These are phyloP conservation scores for Cercopithecus hamlyni DNA, from an alignment of 2,797 vertebrate species.

Conservation along the genomic window DNA sequence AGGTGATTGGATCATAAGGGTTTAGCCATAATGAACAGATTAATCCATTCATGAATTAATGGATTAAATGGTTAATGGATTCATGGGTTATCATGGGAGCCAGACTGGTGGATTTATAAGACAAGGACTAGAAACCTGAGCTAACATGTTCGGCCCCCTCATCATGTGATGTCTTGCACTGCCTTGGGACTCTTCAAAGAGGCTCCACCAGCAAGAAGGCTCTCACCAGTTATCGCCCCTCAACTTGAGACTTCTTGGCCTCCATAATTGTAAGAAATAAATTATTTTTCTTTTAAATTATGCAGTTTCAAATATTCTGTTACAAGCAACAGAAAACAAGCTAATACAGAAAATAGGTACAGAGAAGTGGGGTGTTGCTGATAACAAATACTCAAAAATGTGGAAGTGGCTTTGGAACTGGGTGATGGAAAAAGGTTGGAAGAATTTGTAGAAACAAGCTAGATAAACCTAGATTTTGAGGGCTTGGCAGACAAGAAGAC, in stretches of 20 bases:
- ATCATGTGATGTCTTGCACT: neutral
- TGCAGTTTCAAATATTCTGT: neutral
- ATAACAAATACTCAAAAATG: neutral
- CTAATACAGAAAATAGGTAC: neutral
- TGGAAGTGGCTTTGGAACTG: neutral
- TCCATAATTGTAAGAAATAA: neutral
- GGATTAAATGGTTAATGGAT: neutral
- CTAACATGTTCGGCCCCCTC: neutral
- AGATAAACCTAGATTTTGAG: neutral
- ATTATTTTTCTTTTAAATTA: neutral
- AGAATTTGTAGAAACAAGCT: neutral
- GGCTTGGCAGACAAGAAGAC: neutral
- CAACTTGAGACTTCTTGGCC: neutral
- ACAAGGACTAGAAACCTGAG: neutral
- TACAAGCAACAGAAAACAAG: neutral
- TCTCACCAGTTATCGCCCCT: neutral
- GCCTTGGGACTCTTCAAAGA: neutral
- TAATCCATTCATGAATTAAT: neutral
- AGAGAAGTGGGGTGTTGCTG: neutral
- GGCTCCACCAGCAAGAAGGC: neutral
- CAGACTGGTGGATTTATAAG: neutral
- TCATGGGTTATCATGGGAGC: neutral
- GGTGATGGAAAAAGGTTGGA: neutral
- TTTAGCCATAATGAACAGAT: neutral
- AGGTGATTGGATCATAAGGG: neutral